Conservation (phyloP, 37 sponge, comb jelly and placozoan genomes). For the Lycopodina hypogea region DNA sequence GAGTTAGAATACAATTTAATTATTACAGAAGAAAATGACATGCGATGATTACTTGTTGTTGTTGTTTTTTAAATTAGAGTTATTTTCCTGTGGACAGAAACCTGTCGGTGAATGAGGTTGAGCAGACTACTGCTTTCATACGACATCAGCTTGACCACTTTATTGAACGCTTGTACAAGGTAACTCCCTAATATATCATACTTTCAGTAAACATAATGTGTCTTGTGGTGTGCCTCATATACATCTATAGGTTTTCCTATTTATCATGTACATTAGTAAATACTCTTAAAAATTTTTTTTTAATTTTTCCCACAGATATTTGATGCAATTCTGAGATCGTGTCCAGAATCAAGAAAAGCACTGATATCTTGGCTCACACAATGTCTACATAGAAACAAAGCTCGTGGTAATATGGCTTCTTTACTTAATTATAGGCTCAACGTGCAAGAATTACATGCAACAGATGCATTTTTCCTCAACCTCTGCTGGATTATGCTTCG, state of each 20-base stretch:
- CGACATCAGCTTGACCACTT: slow-evolving; percentile 8
- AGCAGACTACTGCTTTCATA: slow-evolving; percentile 11
- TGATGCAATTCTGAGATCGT: slow-evolving; percentile 20
- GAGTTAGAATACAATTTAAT: too few species aligned
- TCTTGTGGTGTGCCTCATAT: background rate
- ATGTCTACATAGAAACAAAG: slow-evolving; percentile 48
- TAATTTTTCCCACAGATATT: slow-evolving; percentile 13
- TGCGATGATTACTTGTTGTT: too few species aligned
- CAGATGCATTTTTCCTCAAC: slow-evolving; percentile 90
- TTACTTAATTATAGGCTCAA: background rate
- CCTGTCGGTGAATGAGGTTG: slow-evolving; percentile 13
- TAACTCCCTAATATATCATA: background rate
- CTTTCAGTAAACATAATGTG: too few species aligned
- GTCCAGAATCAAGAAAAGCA: slow-evolving; percentile 18
- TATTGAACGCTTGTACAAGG: slow-evolving; percentile 10
- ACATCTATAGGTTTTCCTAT: background rate
- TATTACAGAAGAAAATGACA: too few species aligned
- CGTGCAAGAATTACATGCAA: slow-evolving; percentile 15
- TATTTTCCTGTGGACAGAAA: slow-evolving; percentile 3
- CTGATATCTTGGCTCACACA: slow-evolving; percentile 58
- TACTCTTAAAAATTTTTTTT: background rate
- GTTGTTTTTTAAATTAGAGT: background rate
- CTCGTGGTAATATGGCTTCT: slow-evolving; percentile 45
- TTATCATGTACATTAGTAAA: background rate
- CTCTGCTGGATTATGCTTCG: slow-evolving; percentile 70